phyloP scores from a whole-genome alignment of 2,113 vertebrate genomes.

The Solenodon paradoxus region DNA sequence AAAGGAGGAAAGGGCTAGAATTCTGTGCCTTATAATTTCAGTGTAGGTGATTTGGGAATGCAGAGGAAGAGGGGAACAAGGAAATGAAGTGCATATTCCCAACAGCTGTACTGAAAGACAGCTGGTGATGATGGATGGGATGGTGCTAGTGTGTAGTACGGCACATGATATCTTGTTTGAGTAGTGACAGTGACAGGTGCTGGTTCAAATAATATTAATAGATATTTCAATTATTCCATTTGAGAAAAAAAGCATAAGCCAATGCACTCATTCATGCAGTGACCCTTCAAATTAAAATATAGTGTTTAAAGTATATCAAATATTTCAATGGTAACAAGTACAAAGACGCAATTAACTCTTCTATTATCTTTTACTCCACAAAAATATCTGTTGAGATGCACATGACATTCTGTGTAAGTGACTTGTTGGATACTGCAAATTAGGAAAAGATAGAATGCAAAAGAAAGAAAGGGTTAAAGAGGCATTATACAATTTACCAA shows the following conservation, averaged over 20 bases:
- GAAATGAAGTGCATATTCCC: background rate
- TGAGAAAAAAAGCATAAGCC: slow-evolving; percentile 47
- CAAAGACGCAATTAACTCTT: slow-evolving; percentile 5
- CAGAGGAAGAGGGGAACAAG: background rate
- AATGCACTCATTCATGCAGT: background rate
- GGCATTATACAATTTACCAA: background rate
- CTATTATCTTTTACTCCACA: slow-evolving; percentile 14
- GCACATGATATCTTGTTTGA: background rate
- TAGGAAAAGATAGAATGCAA: background rate
- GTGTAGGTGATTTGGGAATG: background rate
- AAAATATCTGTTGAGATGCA: background rate
- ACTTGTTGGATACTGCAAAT: background rate
- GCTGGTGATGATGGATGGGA: background rate
- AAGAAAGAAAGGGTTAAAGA: background rate
- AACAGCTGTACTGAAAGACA: background rate
- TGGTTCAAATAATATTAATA: slow-evolving; percentile 37
- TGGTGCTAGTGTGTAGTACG: background rate
- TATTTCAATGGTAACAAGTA: slow-evolving; percentile 13
- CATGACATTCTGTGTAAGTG: background rate
- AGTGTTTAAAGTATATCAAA: background rate
- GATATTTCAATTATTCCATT: background rate
- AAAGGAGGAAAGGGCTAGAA: background rate
- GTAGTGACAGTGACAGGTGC: background rate
- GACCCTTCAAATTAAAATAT: slow-evolving; percentile 26
- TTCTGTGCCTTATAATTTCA: slow-evolving; percentile 8